Evolutionary conservation across 2,888 invertebrate species (phyloP).

Genomic region (Brachycybe producta): DNA sequence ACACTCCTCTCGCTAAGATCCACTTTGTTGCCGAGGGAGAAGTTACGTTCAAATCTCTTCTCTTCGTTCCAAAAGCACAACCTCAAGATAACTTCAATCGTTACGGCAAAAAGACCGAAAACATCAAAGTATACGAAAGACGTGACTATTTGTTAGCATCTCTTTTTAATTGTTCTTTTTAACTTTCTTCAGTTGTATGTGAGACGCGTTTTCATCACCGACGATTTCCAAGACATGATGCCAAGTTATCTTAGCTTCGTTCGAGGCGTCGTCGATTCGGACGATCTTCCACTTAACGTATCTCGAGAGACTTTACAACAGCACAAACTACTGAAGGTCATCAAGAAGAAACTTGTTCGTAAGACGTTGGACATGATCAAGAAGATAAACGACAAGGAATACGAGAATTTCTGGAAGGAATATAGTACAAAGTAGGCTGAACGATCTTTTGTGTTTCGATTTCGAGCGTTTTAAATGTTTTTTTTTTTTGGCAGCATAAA

Average conservation of each 20-base stretch:
- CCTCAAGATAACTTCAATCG: slow-evolving; percentile 89
- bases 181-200: slow-evolving; percentile 71
- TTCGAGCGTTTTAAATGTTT: too few relatives aligned
- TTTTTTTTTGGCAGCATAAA: slow-evolving; percentile 51
- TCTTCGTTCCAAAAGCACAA: slow-evolving; percentile 82
- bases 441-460: slow-evolving; percentile 4
- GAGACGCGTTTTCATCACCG: slow-evolving; percentile 95
- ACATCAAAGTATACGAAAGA: slow-evolving; percentile 54
- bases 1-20: slow-evolving; percentile 68
- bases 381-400: slow-evolving; percentile 80
- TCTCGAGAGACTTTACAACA: slow-evolving; percentile 96
- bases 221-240: slow-evolving; percentile 99
- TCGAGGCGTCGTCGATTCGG: slow-evolving; percentile 94
- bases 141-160: not conserved
- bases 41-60: slow-evolving; percentile 92
- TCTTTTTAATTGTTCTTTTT: slow-evolving; percentile 11
- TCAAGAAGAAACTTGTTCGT: slow-evolving; percentile 95
- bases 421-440: slow-evolving; percentile 80
- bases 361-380: slow-evolving; percentile 97
- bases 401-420: slow-evolving; percentile 95
- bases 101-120: slow-evolving; percentile 86
- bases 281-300: slow-evolving; percentile 95
- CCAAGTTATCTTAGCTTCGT: slow-evolving; percentile 93
- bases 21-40: slow-evolving; percentile 99
- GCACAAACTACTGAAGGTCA: slow-evolving; percentile 95